These are phyloP conservation scores for Trichosurus vulpecula DNA, from an alignment of 2,797 vertebrate species.

Conservation along the genomic window DNA sequence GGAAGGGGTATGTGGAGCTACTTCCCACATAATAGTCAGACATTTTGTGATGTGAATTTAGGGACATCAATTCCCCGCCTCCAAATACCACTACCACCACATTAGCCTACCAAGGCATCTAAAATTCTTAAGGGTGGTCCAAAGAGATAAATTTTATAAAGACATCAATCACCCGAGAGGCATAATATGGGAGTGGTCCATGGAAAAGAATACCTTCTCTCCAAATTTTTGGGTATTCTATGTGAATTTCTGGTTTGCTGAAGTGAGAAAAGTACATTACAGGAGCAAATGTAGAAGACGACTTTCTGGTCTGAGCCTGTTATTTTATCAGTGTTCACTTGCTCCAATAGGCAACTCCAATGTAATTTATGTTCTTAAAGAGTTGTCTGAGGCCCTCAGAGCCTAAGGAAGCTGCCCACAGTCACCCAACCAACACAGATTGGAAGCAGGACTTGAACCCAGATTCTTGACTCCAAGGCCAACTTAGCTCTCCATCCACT, in stretches of 20 bases:
- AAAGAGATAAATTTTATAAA: slow-evolving; percentile 15
- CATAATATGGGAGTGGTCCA: slow-evolving; percentile 12
- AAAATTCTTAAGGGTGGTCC: background rate
- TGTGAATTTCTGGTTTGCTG: background rate
- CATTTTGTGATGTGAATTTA: background rate
- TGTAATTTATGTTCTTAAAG: background rate
- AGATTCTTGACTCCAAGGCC: background rate
- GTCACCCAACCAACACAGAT: background rate
- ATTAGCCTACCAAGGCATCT: background rate
- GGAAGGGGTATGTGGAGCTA: background rate
- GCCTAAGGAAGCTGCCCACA: too few relatives aligned
- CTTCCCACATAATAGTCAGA: background rate
- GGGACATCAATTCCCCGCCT: background rate
- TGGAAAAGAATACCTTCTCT: slow-evolving; percentile 19
- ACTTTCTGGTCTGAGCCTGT: background rate
- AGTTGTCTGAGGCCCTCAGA: background rate
- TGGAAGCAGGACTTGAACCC: background rate
- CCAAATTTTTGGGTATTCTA: slow-evolving; percentile 20
- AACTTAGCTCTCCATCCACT: background rate
- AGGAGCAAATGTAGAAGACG: slow-evolving; percentile 29
- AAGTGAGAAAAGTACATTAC: slow-evolving; percentile 29
- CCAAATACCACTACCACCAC: background rate
- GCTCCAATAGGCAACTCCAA: background rate
- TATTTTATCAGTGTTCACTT: background rate
- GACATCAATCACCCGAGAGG: background rate